phyloP scores from a whole-genome alignment of 2,113 vertebrate species.

The Upupa epops region DNA sequence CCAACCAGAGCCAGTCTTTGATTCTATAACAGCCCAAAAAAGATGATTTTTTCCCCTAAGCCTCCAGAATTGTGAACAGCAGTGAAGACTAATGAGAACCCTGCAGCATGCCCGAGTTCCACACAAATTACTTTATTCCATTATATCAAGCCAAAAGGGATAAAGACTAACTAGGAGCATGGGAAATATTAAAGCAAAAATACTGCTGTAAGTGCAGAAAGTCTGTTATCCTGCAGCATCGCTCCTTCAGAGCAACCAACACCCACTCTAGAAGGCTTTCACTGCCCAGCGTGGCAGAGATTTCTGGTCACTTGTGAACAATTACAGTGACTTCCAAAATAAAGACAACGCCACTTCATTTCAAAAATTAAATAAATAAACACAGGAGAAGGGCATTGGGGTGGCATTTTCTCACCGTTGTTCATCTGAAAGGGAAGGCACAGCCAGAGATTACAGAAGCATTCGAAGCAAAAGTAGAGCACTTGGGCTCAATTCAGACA shows the following conservation, averaged over 20 bases:
- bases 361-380: background rate
- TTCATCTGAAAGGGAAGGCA: background rate
- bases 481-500: background rate
- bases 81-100: conserved; percentile 15
- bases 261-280: background rate
- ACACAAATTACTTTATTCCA: conserved; percentile 20
- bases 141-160: conserved; percentile 30
- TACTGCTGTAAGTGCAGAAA: background rate
- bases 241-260: background rate
- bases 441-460: background rate
- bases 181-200: background rate
- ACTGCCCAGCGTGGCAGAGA: background rate
- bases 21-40: background rate
- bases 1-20: too few relatives aligned
- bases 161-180: background rate
- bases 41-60: background rate
- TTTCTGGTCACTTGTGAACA: background rate
- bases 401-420: background rate
- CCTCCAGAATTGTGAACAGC: background rate
- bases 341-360: background rate
- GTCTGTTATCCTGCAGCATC: background rate
- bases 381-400: background rate
- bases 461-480: background rate
- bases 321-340: background rate
- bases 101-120: background rate